These are phyloP conservation scores for Drosophila austrosaltans DNA, from an alignment of 2,888 invertebrate genomes.

Conservation along the genomic window DNA sequence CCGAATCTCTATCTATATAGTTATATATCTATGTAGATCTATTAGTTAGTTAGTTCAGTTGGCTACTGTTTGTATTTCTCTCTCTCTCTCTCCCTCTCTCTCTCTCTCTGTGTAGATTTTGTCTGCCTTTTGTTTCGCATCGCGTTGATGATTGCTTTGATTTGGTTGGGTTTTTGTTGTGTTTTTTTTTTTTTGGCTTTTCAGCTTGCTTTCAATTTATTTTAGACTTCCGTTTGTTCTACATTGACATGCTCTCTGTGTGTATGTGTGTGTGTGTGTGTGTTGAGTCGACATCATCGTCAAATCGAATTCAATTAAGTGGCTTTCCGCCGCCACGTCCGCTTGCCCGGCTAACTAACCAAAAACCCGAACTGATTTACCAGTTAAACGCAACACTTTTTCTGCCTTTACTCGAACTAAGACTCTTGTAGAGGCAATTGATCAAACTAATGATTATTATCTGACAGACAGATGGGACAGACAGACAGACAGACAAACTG, in stretches of 20 bases:
- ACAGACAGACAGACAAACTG: slow-evolving; percentile 14
- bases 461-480: slow-evolving; percentile 45
- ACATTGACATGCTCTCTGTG: slow-evolving; percentile 59
- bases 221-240: slow-evolving; percentile 74
- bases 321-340: slow-evolving; percentile 73
- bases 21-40: background rate
- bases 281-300: slow-evolving; percentile 45
- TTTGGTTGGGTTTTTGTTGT: slow-evolving; percentile 44
- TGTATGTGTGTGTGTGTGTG: slow-evolving; percentile 8
- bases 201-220: slow-evolving; percentile 71
- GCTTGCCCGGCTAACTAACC: slow-evolving; percentile 42
- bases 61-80: slow-evolving; percentile 33
- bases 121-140: slow-evolving; percentile 35
- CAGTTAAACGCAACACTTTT: slow-evolving; percentile 77
- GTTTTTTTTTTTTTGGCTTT: slow-evolving; percentile 14
- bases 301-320: slow-evolving; percentile 78
- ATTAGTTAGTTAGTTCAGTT: slow-evolving; percentile 1
- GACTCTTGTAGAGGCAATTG: slow-evolving; percentile 54
- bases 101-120: too few species aligned
- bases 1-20: too few species aligned
- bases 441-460: slow-evolving; percentile 76
- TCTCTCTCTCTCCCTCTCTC: background rate
- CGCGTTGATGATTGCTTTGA: slow-evolving; percentile 66
- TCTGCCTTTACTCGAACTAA: slow-evolving; percentile 32
- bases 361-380: slow-evolving; percentile 66